Evolutionary conservation across 2,888 invertebrate genomes (phyloP).

Genomic region (Macaria notata): DNA sequence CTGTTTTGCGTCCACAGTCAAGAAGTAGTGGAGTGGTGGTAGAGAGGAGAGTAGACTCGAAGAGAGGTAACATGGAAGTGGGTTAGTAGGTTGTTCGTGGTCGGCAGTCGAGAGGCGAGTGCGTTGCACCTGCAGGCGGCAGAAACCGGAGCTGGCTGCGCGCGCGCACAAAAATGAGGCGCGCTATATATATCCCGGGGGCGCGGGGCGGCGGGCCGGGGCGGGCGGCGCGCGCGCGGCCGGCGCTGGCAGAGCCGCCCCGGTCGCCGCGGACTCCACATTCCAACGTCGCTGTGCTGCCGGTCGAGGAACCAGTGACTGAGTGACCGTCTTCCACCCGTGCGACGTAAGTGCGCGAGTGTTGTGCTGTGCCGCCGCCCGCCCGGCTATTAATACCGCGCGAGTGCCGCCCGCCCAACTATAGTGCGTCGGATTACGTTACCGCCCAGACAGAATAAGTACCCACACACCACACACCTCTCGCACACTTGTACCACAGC

Average conservation of each 20-base stretch:
- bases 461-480: conserved; percentile 55
- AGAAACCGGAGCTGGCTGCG: conserved; percentile 77
- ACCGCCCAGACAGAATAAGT: conserved; percentile 41
- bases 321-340: conserved; percentile 78
- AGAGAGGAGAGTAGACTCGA: neutral
- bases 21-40: no score
- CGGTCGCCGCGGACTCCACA: conserved; percentile 87
- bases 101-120: conserved; percentile 34
- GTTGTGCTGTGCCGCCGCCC: conserved; percentile 41
- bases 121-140: conserved; percentile 52
- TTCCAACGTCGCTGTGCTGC: conserved; percentile 84
- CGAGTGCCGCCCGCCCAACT: conserved; percentile 65
- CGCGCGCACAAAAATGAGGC: conserved; percentile 70
- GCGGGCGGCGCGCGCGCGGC: conserved; percentile 32
- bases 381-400: conserved; percentile 61
- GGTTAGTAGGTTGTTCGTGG: conserved; percentile 34
- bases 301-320: conserved; percentile 72
- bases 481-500: no score
- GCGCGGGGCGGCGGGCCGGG: conserved; percentile 40
- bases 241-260: conserved; percentile 83
- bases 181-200: conserved; percentile 67
- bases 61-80: conserved; percentile 14
- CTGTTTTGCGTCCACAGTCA: no score
- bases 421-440: conserved; percentile 73
- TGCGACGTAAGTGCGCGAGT: conserved; percentile 78